Evolutionary conservation across 2,113 vertebrate genomes (phyloP).

Genomic region (Myiozetetes cayanensis): DNA sequence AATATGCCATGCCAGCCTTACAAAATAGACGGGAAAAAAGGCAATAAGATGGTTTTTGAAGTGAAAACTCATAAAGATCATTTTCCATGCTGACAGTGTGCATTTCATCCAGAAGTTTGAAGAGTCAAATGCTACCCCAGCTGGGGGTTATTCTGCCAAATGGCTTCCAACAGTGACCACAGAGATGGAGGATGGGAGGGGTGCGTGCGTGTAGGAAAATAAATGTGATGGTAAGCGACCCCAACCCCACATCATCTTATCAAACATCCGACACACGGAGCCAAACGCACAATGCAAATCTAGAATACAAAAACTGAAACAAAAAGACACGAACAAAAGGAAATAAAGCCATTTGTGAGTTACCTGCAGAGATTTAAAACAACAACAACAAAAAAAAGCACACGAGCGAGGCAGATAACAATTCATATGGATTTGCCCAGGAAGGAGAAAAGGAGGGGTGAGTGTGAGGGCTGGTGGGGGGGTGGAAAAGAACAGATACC

Average conservation of each 20-base stretch:
- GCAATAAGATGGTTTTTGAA: constrained; percentile 66
- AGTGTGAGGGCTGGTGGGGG: constrained; percentile 17
- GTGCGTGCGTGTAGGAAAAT: constrained; percentile 54
- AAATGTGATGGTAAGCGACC: constrained; percentile 65
- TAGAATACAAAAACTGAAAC: constrained; percentile 57
- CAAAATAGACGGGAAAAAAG: constrained; percentile 48
- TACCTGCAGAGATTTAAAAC: constrained; percentile 75
- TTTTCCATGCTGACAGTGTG: constrained; percentile 84
- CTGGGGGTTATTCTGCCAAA: constrained; percentile 87
- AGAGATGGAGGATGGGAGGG: constrained; percentile 79
- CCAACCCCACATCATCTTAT: constrained; percentile 60
- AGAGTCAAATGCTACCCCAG: constrained; percentile 88
- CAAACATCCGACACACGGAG: constrained; percentile 59
- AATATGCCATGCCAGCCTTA: constrained; percentile 1
- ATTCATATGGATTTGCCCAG: constrained; percentile 75
- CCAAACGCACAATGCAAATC: constrained; percentile 60
- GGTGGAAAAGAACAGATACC: constrained; percentile 65
- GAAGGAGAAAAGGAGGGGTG: constrained; percentile 67
- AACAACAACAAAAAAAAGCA: constrained; percentile 44
- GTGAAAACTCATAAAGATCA: constrained; percentile 78
- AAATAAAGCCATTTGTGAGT: constrained; percentile 64
- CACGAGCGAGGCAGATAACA: constrained; percentile 58
- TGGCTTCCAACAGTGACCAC: constrained; percentile 89
- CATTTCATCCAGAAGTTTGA: constrained; percentile 89
- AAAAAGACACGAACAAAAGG: constrained; percentile 51